Conservation (phyloP, 2,888 invertebrate genomes). For the Suillia variegata region DNA sequence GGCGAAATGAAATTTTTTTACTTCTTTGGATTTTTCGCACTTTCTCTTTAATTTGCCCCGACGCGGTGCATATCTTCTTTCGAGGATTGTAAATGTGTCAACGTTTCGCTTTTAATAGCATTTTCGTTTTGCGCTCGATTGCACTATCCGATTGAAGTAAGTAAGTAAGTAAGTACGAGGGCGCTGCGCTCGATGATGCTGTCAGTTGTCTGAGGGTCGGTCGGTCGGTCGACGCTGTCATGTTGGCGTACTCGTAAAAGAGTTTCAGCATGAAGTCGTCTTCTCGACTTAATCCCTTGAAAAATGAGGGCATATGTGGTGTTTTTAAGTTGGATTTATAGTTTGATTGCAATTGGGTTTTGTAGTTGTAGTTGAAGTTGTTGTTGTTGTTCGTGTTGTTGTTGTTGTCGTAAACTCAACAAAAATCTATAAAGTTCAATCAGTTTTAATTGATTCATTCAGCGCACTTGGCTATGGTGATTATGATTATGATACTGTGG, state of each 20-base stretch:
- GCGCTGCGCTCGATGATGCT: not conserved
- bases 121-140: slow-evolving; percentile 13
- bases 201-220: too few relatives aligned
- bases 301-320: slow-evolving; percentile 41
- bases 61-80: not conserved
- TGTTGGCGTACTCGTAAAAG: not conserved
- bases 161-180: not conserved
- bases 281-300: slow-evolving; percentile 5
- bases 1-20: not conserved
- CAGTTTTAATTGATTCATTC: slow-evolving; percentile 58
- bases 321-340: slow-evolving; percentile 31
- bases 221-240: too few relatives aligned
- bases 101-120: slow-evolving; percentile 15
- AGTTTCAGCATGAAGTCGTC: not conserved
- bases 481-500: slow-evolving; percentile 34
- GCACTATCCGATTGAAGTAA: not conserved
- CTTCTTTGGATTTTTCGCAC: not conserved
- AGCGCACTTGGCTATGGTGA: slow-evolving; percentile 21
- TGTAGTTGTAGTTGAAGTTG: slow-evolving; percentile 26
- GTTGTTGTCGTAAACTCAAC: slow-evolving; percentile 9
- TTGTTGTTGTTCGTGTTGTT: slow-evolving; percentile 2
- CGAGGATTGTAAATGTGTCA: slow-evolving; percentile 11
- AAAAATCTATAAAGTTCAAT: slow-evolving; percentile 52
- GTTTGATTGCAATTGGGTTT: slow-evolving; percentile 13
- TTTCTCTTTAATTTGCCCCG: not conserved